Evolutionary conservation across 1,140 invertebrate genomes (phyloP), one percentile per base, ranked within the genome.

Genomic region (Drosophila orena): DNA sequence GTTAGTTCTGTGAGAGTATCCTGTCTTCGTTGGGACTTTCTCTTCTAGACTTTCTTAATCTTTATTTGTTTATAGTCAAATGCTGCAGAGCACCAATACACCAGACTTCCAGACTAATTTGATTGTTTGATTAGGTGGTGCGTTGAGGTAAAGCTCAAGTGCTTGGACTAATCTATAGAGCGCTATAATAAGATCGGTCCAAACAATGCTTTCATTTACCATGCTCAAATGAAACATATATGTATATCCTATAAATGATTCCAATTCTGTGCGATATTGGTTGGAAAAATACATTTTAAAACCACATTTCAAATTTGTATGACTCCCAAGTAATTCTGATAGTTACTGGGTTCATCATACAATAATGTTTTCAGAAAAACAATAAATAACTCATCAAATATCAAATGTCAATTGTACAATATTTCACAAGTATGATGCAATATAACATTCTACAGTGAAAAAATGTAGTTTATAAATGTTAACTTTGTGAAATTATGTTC

Each of bases 101-200:
- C 40, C 15, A 46, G 47, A 65, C 47, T 52, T 54, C 40, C 20
- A 46, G 47, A 69, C 47, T 37, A 38, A 44, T 34, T 66, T 22
- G 38, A 15, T 52, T 64, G 30, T 66, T 54, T 56, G 42, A 55
- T 68, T 55, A 34, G 49, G 42, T 47, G 42, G 34, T 34, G 49
- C 35, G n/a, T 20, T 27, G 11, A 34, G 40, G 61, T 54, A 34
- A 69, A 55, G 49, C 42, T 56, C 42, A 68, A 70, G 66, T 47
- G n/a, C 12, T 69, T 40, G n/a, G 30, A 47, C 0, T 47, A 68
- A 38, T 69, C 65, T 69, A 24, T 54, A 10, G 20, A 69, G 40
- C 22, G 42, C 37, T 50, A 35, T n/a, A 34, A n/a, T 43, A 38
- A 30, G 65, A 54, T 30, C 49, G 34, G n/a, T 61, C 64, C 64